phyloP scores from a whole-genome alignment of 1,140 invertebrate genomes.

The Habropoda laboriosa region DNA sequence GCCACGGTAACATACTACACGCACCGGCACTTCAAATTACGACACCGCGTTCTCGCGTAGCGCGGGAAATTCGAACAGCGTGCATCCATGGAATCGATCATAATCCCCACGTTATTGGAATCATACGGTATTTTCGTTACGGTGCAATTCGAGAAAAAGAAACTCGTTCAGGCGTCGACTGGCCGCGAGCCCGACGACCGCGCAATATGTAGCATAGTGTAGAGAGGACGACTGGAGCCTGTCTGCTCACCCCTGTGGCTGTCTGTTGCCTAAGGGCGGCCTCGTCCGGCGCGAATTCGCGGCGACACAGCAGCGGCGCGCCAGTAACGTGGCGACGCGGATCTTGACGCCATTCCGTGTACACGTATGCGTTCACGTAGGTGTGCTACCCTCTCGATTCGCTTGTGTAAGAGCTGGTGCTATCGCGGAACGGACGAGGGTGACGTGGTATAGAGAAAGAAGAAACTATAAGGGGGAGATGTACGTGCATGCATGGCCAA shows the following conservation, averaged over 20 bases:
- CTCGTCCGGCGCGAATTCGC: slow-evolving; percentile 66
- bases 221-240: slow-evolving; percentile 60
- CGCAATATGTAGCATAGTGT: slow-evolving; percentile 55
- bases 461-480: slow-evolving; percentile 7
- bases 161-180: slow-evolving; percentile 54
- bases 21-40: background rate
- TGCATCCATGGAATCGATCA: background rate
- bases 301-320: slow-evolving; percentile 67
- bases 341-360: slow-evolving; percentile 73
- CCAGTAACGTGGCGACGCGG: slow-evolving; percentile 72
- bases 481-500: slow-evolving; percentile 50
- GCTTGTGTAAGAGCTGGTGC: background rate
- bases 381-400: slow-evolving; percentile 19
- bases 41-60: background rate
- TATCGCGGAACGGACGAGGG: background rate
- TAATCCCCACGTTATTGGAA: background rate
- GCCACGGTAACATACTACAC: background rate
- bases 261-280: slow-evolving; percentile 65
- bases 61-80: slow-evolving; percentile 27
- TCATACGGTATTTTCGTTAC: background rate
- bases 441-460: background rate
- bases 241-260: slow-evolving; percentile 50
- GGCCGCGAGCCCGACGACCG: slow-evolving; percentile 44
- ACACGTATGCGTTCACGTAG: slow-evolving; percentile 36
- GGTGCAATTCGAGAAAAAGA: background rate